A percentile compares a stretch with the other conserved stretches of the same genome.
Conservation (phyloP, 2,113 vertebrate genomes). For the Struthidea cinerea region DNA sequence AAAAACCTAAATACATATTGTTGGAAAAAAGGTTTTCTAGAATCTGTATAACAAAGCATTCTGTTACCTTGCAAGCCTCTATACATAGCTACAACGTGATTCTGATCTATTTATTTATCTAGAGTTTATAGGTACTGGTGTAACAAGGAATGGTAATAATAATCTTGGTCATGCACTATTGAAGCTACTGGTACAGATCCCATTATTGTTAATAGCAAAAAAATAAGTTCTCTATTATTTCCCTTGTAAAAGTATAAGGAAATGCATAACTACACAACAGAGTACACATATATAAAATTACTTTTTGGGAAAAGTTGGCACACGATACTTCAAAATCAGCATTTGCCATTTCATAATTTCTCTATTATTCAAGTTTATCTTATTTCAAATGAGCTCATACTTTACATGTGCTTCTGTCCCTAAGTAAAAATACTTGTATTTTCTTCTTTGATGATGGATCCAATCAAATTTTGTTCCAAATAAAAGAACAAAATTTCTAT, state of each 20-base stretch:
- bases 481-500: neutral
- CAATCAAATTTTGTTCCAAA: neutral
- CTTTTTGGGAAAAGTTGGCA: neutral
- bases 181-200: neutral
- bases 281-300: neutral
- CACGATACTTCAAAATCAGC: neutral
- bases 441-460: neutral
- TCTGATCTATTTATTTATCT: neutral
- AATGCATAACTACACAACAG: neutral
- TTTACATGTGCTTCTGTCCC: neutral
- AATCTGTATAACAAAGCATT: neutral
- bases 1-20: neutral
- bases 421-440: neutral
- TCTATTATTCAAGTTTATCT: neutral
- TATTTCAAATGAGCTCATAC: neutral
- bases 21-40: neutral
- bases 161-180: neutral
- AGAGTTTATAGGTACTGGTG: neutral
- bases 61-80: neutral
- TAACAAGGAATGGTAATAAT: neutral
- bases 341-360: neutral
- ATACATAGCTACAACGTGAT: neutral
- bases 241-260: neutral
- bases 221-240: neutral
- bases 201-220: neutral